phyloP scores from a whole-genome alignment of 1,140 invertebrate genomes.

The Saxidomus purpurata region DNA sequence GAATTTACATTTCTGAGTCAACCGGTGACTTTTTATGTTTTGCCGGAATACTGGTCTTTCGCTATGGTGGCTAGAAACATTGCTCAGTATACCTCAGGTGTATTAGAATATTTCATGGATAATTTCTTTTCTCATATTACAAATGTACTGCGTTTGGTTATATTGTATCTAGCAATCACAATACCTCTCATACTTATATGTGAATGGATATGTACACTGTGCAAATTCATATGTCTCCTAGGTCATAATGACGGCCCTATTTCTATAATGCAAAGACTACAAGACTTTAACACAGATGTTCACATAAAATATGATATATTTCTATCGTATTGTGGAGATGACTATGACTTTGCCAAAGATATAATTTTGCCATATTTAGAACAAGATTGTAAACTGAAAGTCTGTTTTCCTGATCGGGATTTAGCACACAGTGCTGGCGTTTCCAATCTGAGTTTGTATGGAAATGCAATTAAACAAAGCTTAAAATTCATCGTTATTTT shows the following conservation, averaged over 20 bases:
- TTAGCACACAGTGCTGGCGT: not conserved
- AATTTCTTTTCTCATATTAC: not conserved
- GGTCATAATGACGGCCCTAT: not conserved
- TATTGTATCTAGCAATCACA: too few species aligned
- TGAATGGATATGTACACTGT: not conserved
- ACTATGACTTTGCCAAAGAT: not conserved
- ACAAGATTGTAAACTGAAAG: not conserved
- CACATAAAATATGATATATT: not conserved
- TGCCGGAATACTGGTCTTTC: not conserved
- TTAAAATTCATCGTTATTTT: not conserved
- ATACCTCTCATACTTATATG: too few species aligned
- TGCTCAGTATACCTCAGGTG: not conserved
- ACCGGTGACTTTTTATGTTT: not conserved
- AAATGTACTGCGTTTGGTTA: not conserved
- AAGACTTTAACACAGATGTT: not conserved
- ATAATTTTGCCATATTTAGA: not conserved
- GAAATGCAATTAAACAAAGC: not conserved
- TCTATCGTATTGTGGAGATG: not conserved
- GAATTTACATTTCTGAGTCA: not conserved
- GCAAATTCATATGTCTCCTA: too few species aligned
- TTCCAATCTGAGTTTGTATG: not conserved
- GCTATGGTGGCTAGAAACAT: not conserved
- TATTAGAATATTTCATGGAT: not conserved
- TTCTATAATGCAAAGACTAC: not conserved
- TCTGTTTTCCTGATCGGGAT: not conserved